A percentile compares a stretch with the other conserved stretches of the same genome.
These are phyloP conservation scores for Bathynomus jamesi DNA, from an alignment of 1,140 invertebrate species.

Conservation along the genomic window DNA sequence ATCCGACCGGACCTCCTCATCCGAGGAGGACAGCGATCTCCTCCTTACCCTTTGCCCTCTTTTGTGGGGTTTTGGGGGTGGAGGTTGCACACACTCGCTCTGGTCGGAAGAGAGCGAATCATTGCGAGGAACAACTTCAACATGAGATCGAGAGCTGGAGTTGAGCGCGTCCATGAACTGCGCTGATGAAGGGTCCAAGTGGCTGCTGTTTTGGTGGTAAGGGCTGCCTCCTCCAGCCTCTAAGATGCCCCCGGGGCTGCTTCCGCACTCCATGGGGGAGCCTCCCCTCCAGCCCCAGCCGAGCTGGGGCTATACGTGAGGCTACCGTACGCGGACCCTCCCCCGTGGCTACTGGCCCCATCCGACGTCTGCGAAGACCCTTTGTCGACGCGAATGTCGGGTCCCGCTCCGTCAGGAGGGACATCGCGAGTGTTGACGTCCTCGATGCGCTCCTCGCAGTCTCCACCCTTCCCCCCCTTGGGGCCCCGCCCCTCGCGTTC, in stretches of 20 bases:
- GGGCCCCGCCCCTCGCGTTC: constrained; percentile 47
- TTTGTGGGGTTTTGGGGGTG: constrained; percentile 45
- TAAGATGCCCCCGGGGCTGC: background rate
- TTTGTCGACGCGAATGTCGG: constrained; percentile 24
- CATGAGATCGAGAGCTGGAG: constrained; percentile 36
- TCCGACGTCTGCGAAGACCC: constrained; percentile 3
- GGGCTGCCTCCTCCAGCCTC: constrained; percentile 19
- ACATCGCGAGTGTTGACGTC: background rate
- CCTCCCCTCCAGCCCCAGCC: constrained; percentile 16
- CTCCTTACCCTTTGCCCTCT: constrained; percentile 47
- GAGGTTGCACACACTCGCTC: constrained; percentile 49
- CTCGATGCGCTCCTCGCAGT: too few species aligned
- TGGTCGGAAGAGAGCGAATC: constrained; percentile 58
- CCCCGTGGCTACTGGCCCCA: constrained; percentile 6
- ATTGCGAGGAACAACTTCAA: constrained; percentile 47
- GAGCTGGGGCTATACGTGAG: constrained; percentile 9
- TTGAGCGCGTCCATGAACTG: too few species aligned
- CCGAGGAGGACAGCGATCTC: constrained; percentile 80
- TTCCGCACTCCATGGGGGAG: constrained; percentile 14
- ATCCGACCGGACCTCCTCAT: constrained; percentile 79
- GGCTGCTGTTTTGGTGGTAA: constrained; percentile 25
- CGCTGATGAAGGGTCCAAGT: too few species aligned
- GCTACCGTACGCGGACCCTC: background rate
- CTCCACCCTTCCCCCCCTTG: constrained; percentile 17
- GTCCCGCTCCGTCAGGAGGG: constrained; percentile 7